Percentiles rank a stretch among this genome's conserved stretches.
Evolutionary conservation across 1,140 invertebrate genomes (phyloP).

Genomic region (Drosophila triauraria): DNA sequence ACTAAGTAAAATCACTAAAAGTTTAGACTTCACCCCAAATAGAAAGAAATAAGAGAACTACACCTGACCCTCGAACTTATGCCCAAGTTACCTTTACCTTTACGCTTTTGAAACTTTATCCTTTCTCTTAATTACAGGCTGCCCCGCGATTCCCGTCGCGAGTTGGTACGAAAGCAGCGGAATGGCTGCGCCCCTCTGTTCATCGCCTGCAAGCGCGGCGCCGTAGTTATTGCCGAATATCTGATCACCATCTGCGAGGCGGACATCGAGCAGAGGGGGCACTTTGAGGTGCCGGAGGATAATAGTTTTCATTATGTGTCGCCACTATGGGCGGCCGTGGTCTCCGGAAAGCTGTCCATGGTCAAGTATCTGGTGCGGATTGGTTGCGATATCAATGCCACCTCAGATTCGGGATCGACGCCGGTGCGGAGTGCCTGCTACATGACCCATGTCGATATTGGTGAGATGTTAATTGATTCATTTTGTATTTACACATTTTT

Average conservation of each 20-base stretch:
- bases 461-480: slow-evolving; percentile 62
- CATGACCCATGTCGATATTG: slow-evolving; percentile 95
- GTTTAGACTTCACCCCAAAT: too few relatives aligned
- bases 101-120: neutral
- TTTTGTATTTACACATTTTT: too few relatives aligned
- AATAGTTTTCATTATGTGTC: slow-evolving; percentile 93
- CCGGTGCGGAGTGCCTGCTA: slow-evolving; percentile 94
- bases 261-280: slow-evolving; percentile 93
- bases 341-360: slow-evolving; percentile 92
- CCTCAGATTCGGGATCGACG: slow-evolving; percentile 95
- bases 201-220: slow-evolving; percentile 93
- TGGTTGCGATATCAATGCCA: slow-evolving; percentile 93
- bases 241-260: slow-evolving; percentile 92
- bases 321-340: slow-evolving; percentile 96
- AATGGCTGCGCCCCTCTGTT: slow-evolving; percentile 95
- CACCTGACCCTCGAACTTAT: neutral
- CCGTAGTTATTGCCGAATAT: slow-evolving; percentile 95
- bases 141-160: slow-evolving; percentile 69
- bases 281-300: slow-evolving; percentile 90
- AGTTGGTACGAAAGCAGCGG: slow-evolving; percentile 76
- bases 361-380: slow-evolving; percentile 92
- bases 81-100: too few relatives aligned
- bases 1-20: neutral
- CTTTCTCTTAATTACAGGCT: slow-evolving; percentile 40
- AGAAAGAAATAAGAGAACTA: too few relatives aligned